Evolutionary conservation across 2,888 invertebrate genomes (phyloP).

Genomic region (Agapostemon virescens): DNA sequence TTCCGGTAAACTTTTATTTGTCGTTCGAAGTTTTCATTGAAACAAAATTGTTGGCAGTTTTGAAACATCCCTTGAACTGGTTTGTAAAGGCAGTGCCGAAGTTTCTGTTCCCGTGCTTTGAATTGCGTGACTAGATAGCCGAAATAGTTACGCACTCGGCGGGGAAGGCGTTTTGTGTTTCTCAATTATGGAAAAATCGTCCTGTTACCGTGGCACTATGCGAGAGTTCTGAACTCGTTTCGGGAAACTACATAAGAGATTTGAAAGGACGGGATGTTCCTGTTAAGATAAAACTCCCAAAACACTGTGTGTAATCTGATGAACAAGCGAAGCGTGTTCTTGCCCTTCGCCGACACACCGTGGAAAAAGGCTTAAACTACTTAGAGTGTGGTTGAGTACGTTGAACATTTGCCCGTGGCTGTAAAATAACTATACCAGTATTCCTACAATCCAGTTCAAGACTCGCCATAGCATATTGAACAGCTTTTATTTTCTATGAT

Average conservation of each 20-base stretch:
- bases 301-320: neutral
- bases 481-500: neutral
- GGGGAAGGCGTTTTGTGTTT: neutral
- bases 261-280: neutral
- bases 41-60: neutral
- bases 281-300: neutral
- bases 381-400: neutral
- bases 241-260: constrained; percentile 3
- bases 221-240: constrained; percentile 2
- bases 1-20: neutral
- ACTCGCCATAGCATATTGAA: neutral
- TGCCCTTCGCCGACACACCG: neutral
- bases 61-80: neutral
- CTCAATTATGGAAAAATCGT: constrained; percentile 8
- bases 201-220: neutral
- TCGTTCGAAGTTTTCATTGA: neutral
- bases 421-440: neutral
- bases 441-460: neutral
- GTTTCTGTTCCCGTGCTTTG: neutral
- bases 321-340: neutral
- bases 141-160: neutral
- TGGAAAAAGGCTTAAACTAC: constrained; percentile 1
- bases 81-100: neutral
- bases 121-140: neutral
- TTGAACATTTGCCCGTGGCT: neutral